Conservation (phyloP, 2,797 vertebrate species). For the Tenualosa thibaudeaui region DNA sequence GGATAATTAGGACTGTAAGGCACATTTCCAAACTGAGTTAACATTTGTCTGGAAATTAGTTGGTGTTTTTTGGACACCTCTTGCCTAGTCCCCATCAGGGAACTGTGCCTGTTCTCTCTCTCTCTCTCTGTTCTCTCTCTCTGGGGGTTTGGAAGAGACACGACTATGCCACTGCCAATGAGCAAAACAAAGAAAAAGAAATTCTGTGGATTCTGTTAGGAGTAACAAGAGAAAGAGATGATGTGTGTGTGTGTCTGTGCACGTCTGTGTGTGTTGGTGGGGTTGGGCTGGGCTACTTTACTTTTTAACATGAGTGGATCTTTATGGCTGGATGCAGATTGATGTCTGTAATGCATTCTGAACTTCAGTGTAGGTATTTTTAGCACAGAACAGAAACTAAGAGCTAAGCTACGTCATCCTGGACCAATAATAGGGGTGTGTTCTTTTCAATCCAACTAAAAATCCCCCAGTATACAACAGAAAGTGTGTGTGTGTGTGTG, state of each 20-base stretch:
- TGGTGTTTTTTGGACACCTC: not conserved
- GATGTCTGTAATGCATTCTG: not conserved
- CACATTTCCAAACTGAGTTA: not conserved
- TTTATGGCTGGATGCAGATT: not conserved
- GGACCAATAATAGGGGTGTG: not conserved
- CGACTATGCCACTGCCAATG: no score
- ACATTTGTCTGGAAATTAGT: slow-evolving; percentile 13
- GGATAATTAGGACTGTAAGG: not conserved
- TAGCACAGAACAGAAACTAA: no score
- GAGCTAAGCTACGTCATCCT: not conserved
- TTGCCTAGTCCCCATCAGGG: not conserved
- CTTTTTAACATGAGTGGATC: not conserved
- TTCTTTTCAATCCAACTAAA: not conserved
- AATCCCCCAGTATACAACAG: not conserved
- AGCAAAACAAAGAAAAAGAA: not conserved
- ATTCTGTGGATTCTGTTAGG: not conserved
- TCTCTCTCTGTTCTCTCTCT: not conserved
- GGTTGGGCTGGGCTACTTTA: no score
- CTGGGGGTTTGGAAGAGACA: not conserved
- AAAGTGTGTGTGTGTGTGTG: no score
- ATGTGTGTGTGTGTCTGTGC: no score
- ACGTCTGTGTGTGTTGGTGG: no score
- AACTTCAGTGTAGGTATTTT: not conserved
- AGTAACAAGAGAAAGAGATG: not conserved
- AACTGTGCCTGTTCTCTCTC: not conserved